A percentile compares a stretch with the other conserved stretches of the same genome.
Evolutionary conservation across 2,113 vertebrate genomes (phyloP).

Genomic region (Myotis davidii): DNA sequence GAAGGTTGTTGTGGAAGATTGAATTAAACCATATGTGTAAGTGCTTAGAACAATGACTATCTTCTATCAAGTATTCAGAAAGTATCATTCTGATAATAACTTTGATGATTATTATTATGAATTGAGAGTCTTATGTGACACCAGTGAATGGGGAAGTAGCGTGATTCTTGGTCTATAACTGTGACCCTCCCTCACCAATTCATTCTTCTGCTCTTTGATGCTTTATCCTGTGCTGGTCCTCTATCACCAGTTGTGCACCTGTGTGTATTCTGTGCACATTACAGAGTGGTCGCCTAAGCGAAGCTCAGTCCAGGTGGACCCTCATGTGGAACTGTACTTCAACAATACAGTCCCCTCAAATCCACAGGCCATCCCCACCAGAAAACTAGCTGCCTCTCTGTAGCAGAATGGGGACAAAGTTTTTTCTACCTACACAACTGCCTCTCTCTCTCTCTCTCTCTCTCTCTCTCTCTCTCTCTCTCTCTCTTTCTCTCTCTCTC

Average conservation of each 20-base stretch:
- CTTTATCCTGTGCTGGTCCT: background rate
- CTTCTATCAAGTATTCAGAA: background rate
- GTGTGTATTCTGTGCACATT: background rate
- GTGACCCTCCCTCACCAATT: background rate
- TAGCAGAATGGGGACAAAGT: background rate
- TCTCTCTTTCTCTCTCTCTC: fast-evolving
- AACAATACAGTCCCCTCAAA: background rate
- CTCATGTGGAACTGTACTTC: background rate
- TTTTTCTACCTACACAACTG: background rate
- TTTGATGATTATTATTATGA: background rate
- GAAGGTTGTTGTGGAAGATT: background rate
- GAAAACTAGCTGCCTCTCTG: background rate
- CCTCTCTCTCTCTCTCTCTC: background rate
- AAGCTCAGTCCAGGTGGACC: background rate
- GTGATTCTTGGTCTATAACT: background rate
- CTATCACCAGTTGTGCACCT: background rate
- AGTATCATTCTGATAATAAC: background rate
- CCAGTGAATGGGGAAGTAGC: background rate
- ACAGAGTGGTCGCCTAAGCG: background rate
- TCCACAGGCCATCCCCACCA: background rate
- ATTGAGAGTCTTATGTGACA: background rate
- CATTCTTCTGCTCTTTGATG: background rate
- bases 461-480: background rate
- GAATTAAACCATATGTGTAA: background rate
- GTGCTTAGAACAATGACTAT: background rate